phyloP scores from a whole-genome alignment of 2,113 vertebrate species.

The Dicerorhinus sumatrensis region DNA sequence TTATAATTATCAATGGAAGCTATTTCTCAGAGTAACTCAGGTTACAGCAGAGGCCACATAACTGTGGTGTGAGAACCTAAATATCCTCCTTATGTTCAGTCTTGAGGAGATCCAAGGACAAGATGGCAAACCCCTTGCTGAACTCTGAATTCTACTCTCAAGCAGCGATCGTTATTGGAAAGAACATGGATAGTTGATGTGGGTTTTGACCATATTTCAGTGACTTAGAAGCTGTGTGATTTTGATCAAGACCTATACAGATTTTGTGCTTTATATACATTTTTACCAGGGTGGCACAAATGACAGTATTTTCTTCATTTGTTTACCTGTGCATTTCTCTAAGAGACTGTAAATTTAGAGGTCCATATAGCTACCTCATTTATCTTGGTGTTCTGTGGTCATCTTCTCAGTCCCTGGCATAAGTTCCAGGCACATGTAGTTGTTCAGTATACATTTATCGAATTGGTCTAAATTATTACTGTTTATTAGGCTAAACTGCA shows the following conservation, averaged over 20 bases:
- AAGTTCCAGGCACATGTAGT: neutral
- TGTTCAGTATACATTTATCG: neutral
- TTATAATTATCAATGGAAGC: neutral
- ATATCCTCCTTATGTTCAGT: neutral
- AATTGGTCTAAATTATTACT: neutral
- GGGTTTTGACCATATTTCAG: neutral
- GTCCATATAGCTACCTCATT: neutral
- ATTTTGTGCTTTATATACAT: neutral
- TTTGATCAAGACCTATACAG: neutral
- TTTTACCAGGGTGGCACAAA: neutral
- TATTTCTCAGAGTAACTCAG: neutral
- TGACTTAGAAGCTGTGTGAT: neutral
- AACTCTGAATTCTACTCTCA: neutral
- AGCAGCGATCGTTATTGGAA: neutral
- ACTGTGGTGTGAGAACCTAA: neutral
- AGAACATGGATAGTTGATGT: neutral
- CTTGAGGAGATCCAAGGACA: neutral
- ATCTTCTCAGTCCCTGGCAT: neutral
- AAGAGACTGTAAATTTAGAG: neutral
- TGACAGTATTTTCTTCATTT: neutral
- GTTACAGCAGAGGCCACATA: neutral
- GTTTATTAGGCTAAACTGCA: neutral
- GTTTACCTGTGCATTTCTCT: neutral
- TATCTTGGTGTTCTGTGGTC: neutral
- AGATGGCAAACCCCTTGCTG: neutral